phyloP scores from a whole-genome alignment of 2,113 vertebrate species.

The Panurus biarmicus region DNA sequence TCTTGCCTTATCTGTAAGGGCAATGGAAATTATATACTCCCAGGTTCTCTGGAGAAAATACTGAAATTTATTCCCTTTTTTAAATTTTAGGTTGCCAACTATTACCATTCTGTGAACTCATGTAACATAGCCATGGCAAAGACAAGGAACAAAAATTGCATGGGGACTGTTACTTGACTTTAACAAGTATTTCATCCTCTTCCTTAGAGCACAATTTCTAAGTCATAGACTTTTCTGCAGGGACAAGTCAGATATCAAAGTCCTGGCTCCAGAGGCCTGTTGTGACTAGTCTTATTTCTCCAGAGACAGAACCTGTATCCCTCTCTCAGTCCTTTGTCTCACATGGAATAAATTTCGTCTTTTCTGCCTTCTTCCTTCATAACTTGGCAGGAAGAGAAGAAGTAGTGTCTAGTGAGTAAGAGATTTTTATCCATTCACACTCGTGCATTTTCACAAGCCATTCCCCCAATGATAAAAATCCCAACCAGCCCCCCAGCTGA shows the following conservation, averaged over 20 bases:
- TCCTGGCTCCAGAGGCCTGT: neutral
- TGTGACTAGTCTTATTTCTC: conserved; percentile 18
- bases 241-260: neutral
- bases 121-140: neutral
- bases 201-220: neutral
- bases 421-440: neutral
- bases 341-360: neutral
- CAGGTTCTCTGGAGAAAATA: neutral
- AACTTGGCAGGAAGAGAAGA: neutral
- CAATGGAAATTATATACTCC: neutral
- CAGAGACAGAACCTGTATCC: neutral
- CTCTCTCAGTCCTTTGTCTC: neutral
- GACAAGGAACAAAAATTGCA: neutral
- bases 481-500: fast-evolving
- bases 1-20: neutral
- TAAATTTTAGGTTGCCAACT: neutral
- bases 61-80: neutral
- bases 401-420: neutral
- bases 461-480: neutral
- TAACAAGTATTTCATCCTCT: neutral
- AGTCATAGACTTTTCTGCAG: neutral
- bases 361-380: neutral
- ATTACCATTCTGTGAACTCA: neutral
- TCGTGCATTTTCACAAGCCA: neutral
- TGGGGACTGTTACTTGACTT: neutral